phyloP scores from a whole-genome alignment of 2,113 vertebrate species.

The Australoheros scitulus region DNA sequence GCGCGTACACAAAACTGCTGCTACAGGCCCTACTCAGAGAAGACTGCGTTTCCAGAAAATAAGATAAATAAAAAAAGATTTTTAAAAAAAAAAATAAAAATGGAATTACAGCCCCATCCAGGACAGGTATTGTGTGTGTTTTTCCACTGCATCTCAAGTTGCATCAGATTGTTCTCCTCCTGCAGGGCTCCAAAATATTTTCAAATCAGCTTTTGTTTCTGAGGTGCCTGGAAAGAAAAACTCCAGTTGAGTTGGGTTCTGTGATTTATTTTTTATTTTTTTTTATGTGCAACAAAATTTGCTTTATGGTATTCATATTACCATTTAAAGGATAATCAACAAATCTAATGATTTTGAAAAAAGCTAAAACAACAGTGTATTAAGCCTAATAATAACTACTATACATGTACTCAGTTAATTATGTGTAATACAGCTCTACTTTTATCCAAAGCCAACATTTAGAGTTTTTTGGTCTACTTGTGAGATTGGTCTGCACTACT shows the following conservation, averaged over 20 bases:
- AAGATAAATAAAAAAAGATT: background rate
- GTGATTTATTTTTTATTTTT: background rate
- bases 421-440: background rate
- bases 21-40: background rate
- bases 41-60: conserved; percentile 4
- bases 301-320: background rate
- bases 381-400: background rate
- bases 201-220: conserved; percentile 35
- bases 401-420: background rate
- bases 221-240: conserved; percentile 16
- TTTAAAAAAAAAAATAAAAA: background rate
- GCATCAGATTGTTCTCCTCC: conserved; percentile 11
- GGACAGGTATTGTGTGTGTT: conserved; percentile 41
- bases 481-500: background rate
- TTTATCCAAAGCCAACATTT: background rate
- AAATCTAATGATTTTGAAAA: background rate
- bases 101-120: conserved; percentile 10
- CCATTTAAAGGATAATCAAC: background rate
- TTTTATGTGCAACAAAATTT: background rate
- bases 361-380: background rate
- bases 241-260: background rate
- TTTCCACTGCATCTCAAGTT: conserved; percentile 53
- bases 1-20: background rate
- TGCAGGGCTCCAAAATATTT: conserved; percentile 38
- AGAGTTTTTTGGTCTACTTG: background rate